Evolutionary conservation across 2,797 vertebrate species (phyloP).

Genomic region (Hemibagrus guttatus): DNA sequence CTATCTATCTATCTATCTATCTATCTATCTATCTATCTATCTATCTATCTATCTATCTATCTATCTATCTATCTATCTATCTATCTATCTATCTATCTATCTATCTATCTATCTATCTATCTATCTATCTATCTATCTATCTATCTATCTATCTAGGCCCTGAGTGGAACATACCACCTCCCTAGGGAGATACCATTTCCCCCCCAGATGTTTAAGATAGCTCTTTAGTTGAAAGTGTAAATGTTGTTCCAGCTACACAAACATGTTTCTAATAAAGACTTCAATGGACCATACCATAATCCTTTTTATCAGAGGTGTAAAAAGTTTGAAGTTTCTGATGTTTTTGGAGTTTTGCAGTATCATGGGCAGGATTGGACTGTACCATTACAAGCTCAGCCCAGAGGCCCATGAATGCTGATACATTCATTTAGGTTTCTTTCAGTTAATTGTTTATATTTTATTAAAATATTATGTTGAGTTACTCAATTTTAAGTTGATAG

Average conservation of each 20-base stretch:
- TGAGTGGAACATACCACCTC: background rate
- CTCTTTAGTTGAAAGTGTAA: background rate
- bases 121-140: no score
- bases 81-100: no score
- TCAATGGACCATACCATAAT: background rate
- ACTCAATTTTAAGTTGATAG: background rate
- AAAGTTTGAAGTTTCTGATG: background rate
- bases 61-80: no score
- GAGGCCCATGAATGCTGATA: background rate
- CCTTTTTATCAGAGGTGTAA: background rate
- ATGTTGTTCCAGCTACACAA: background rate
- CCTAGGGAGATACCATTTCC: background rate
- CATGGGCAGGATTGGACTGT: background rate
- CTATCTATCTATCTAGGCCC: no score
- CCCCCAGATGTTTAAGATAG: background rate
- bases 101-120: no score
- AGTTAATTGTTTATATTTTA: background rate
- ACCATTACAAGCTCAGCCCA: background rate
- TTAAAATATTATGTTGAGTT: background rate
- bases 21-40: no score
- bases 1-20: no score
- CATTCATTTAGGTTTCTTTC: background rate
- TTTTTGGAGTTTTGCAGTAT: background rate
- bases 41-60: no score
- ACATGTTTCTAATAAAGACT: background rate